Percentiles rank a stretch among this genome's conserved stretches.
phyloP scores from a whole-genome alignment of 1,140 invertebrate species.

The Drosophila busckii region DNA sequence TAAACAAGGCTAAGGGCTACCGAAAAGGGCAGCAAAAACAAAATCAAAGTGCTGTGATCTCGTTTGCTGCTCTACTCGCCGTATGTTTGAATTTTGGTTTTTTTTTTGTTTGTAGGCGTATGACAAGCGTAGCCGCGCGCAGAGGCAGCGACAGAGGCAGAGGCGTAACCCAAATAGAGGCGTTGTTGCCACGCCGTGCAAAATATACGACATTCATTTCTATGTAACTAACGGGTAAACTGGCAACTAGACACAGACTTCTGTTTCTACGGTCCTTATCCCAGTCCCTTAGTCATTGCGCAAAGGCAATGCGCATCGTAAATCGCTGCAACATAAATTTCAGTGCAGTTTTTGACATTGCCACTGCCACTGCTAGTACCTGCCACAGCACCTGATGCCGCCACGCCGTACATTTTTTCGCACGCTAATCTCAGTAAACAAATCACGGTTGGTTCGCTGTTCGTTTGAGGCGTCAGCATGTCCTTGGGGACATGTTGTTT shows the following conservation, averaged over 20 bases:
- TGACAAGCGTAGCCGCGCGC: conserved; percentile 45
- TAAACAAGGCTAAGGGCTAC: conserved; percentile 13
- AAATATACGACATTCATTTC: conserved; percentile 57
- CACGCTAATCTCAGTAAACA: conserved; percentile 72
- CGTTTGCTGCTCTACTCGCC: not conserved
- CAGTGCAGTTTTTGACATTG: conserved; percentile 53
- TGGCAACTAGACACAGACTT: conserved; percentile 7
- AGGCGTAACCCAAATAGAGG: conserved; percentile 72
- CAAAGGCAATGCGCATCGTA: conserved; percentile 33
- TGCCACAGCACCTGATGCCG: conserved; percentile 50
- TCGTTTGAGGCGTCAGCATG: conserved; percentile 15
- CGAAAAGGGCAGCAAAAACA: conserved; percentile 31
- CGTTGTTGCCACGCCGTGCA: conserved; percentile 39
- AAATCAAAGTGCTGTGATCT: conserved; percentile 19
- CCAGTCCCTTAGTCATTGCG: conserved; percentile 17
- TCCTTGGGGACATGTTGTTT: conserved; percentile 72
- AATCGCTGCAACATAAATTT: conserved; percentile 69
- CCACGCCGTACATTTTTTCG: conserved; percentile 48
- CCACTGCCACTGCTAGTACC: conserved; percentile 49
- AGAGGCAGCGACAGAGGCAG: too few relatives aligned
- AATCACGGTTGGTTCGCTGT: too few relatives aligned
- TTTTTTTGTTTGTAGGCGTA: conserved; percentile 50
- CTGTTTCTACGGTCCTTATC: not conserved
- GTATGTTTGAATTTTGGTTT: not conserved
- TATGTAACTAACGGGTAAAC: conserved; percentile 46